These are phyloP conservation scores for Anolis sagrei DNA, from an alignment of 2,113 vertebrate genomes.

Conservation along the genomic window DNA sequence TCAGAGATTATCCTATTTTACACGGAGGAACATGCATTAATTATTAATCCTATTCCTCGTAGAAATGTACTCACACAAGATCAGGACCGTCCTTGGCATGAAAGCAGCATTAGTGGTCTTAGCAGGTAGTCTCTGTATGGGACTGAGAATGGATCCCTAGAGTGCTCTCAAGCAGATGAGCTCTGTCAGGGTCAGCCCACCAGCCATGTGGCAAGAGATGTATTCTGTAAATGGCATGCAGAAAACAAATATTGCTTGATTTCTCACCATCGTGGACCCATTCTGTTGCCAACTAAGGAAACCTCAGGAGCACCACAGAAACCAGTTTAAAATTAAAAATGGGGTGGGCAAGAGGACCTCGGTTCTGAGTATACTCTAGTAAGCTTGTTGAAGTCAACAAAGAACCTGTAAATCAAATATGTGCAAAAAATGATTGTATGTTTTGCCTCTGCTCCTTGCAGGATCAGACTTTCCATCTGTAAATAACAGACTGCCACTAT, in stretches of 20 bases:
- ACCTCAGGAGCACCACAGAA: neutral
- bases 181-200: slow-evolving; percentile 39
- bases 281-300: slow-evolving; percentile 22
- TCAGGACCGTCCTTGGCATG: slow-evolving; percentile 37
- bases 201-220: neutral
- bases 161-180: slow-evolving; percentile 43
- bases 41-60: slow-evolving; percentile 68
- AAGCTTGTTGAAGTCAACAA: neutral
- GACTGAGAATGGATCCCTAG: slow-evolving; percentile 26
- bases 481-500: neutral
- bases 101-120: slow-evolving; percentile 49
- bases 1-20: slow-evolving; percentile 76
- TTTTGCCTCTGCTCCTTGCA: neutral
- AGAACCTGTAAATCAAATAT: neutral
- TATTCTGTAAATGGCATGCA: neutral
- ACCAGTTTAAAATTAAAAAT: neutral
- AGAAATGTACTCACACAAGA: slow-evolving; percentile 60
- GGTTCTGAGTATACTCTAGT: neutral
- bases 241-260: slow-evolving; percentile 33
- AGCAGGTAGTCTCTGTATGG: slow-evolving; percentile 53
- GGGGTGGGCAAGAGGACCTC: neutral
- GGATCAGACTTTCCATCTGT: neutral
- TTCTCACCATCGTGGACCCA: neutral
- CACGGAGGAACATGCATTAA: slow-evolving; percentile 69
- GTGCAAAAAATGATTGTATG: neutral